Evolutionary conservation across 2,797 vertebrate genomes (phyloP).

Genomic region (Myotis pilosus): DNA sequence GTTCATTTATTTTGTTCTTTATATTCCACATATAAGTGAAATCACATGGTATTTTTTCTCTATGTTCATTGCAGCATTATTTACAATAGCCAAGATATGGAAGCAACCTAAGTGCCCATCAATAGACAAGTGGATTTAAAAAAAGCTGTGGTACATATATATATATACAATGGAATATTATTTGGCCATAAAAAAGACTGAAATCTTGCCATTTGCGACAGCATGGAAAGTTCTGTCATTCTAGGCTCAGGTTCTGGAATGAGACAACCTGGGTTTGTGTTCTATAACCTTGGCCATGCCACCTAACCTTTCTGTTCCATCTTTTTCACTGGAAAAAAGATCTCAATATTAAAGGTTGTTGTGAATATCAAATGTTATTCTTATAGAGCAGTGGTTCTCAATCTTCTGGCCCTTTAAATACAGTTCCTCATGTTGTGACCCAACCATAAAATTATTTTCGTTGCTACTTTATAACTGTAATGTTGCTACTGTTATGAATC

Average conservation of each 20-base stretch:
- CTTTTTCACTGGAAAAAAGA: constrained; percentile 22
- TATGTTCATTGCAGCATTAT: not conserved
- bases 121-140: not conserved
- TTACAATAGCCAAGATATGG: not conserved
- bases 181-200: not conserved
- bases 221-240: not conserved
- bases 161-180: not conserved
- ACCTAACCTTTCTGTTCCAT: not conserved
- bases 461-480: too few relatives aligned
- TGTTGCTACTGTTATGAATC: too few relatives aligned
- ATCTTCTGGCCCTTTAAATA: too few relatives aligned
- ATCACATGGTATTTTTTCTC: not conserved
- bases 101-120: not conserved
- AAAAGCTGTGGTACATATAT: not conserved
- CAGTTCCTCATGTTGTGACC: too few relatives aligned
- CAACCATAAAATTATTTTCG: too few relatives aligned
- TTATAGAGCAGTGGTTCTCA: not conserved
- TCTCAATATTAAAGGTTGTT: not conserved
- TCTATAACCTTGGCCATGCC: not conserved
- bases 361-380: constrained; percentile 25
- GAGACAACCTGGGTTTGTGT: not conserved
- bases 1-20: not conserved
- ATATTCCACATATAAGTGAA: not conserved
- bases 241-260: constrained; percentile 25
- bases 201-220: not conserved